Percentiles rank a stretch among this genome's conserved stretches.
phyloP scores from a whole-genome alignment of 2,888 invertebrate species.

The Calliscelio sp. region DNA sequence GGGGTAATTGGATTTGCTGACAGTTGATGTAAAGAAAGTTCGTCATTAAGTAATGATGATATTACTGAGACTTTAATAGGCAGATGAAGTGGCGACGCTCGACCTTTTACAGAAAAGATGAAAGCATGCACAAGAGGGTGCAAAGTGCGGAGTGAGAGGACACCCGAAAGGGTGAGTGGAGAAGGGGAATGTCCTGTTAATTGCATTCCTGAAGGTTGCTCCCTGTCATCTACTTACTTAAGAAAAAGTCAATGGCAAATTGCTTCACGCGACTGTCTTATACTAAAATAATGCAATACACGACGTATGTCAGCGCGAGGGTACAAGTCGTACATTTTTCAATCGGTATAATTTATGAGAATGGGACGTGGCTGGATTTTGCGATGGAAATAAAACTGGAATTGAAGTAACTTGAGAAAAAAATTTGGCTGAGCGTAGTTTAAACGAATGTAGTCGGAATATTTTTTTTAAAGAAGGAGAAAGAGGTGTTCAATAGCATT shows the following conservation, averaged over 20 bases:
- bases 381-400: neutral
- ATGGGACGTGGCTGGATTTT: neutral
- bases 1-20: slow-evolving; percentile 20
- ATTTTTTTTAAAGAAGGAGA: no score
- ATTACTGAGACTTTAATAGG: slow-evolving; percentile 71
- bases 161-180: slow-evolving; percentile 56
- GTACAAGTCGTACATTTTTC: slow-evolving; percentile 11
- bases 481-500: no score
- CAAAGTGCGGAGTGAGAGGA: slow-evolving; percentile 56
- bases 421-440: no score
- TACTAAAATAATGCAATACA: slow-evolving; percentile 36
- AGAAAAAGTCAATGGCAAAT: slow-evolving; percentile 69
- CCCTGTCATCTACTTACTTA: slow-evolving; percentile 61
- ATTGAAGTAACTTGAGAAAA: slow-evolving; percentile 1
- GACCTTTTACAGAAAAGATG: slow-evolving; percentile 65
- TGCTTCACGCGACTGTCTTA: slow-evolving; percentile 42
- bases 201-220: slow-evolving; percentile 80
- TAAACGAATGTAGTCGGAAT: no score
- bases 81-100: slow-evolving; percentile 67
- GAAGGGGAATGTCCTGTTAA: slow-evolving; percentile 76
- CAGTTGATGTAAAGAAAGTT: slow-evolving; percentile 20
- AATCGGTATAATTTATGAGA: slow-evolving; percentile 7
- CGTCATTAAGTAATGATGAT: slow-evolving; percentile 75
- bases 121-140: slow-evolving; percentile 67
- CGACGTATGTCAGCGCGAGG: neutral